Evolutionary conservation across 2,113 vertebrate species (phyloP), one percentile per base, ranked within the genome.

Genomic region (Urocynchramus pylzowi): DNA sequence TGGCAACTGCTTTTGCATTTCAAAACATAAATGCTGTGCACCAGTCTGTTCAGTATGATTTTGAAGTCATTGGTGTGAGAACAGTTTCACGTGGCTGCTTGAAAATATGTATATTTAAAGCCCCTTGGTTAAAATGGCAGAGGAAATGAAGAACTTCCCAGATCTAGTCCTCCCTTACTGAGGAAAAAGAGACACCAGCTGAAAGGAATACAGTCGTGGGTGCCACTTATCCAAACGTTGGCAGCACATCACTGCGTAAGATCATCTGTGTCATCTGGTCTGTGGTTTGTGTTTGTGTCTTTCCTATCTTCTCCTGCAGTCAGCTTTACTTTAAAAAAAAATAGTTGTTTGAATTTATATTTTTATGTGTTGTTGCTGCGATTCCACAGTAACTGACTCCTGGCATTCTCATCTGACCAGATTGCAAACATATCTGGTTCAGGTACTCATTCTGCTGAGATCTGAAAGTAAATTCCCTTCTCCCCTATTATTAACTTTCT

Each of bases 371-470:
- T 87, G 19, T 70, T 95, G 35, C 57, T 71, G 30, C 0, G 5
- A 75, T 83, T 90, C 64, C 60, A 64, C 73, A 75, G 56, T 47
- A 87, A 74, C 59, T 45, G 73, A 56, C n/a, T 87, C 42, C 33
- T 61, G 61, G 54, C 19, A 56, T 93, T 89, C 90, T 93, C 78
- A 85, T 79, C 63, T 87, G 75, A 91, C 70, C 59, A 83, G 68
- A 70, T 2, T 65, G 61, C 69, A 69, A 69, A 89, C 71, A 24
- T 77, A 21, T 84, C 63, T 93, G 68, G n/a, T 84, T 93, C 61
- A 90, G 79, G 92, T 93, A 54, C 73, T 92, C 53, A 41, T 90
- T 95, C 77, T 88, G 53, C 69, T 75, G 61, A 79, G 59, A 84
- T 88, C 35, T 76, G 77, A 37, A 79, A 93, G 76, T 45, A 77